phyloP scores from a whole-genome alignment of 1,140 invertebrate species.

The Zaprionus tsacasi region DNA sequence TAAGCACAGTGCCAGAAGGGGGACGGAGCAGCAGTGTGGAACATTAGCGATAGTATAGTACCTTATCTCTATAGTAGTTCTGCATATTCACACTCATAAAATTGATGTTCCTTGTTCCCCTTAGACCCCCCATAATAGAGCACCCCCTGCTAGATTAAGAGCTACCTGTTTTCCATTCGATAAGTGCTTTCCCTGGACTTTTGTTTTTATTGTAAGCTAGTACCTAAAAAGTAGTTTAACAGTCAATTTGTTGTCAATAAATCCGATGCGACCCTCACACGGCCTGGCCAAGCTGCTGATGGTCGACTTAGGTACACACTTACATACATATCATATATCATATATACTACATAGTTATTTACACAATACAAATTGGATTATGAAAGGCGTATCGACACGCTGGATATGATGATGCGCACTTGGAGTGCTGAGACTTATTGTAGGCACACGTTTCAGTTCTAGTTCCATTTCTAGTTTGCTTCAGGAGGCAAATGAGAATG shows the following conservation, averaged over 20 bases:
- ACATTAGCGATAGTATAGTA: neutral
- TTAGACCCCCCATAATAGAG: neutral
- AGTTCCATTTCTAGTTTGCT: slow-evolving; percentile 2
- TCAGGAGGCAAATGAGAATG: slow-evolving; percentile 64
- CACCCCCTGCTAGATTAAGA: neutral
- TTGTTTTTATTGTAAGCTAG: slow-evolving; percentile 27
- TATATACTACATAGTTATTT: neutral
- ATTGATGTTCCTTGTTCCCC: neutral
- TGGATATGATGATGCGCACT: slow-evolving; percentile 42
- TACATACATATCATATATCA: neutral
- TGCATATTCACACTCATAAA: neutral
- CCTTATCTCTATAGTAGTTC: neutral
- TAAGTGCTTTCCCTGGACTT: slow-evolving; percentile 7
- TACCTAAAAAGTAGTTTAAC: slow-evolving; percentile 20
- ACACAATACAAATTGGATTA: slow-evolving; percentile 4
- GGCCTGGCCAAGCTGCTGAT: neutral
- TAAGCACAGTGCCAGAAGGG: neutral
- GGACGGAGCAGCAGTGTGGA: neutral
- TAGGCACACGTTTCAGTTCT: slow-evolving; percentile 25
- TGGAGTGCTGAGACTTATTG: slow-evolving; percentile 42
- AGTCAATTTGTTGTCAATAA: slow-evolving; percentile 40
- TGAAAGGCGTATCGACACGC: slow-evolving; percentile 34
- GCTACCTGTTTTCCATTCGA: neutral
- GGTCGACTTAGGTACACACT: neutral
- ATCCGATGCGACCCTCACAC: neutral